Conservation (phyloP, 2,888 invertebrate genomes). For the Eupithecia subumbrata region DNA sequence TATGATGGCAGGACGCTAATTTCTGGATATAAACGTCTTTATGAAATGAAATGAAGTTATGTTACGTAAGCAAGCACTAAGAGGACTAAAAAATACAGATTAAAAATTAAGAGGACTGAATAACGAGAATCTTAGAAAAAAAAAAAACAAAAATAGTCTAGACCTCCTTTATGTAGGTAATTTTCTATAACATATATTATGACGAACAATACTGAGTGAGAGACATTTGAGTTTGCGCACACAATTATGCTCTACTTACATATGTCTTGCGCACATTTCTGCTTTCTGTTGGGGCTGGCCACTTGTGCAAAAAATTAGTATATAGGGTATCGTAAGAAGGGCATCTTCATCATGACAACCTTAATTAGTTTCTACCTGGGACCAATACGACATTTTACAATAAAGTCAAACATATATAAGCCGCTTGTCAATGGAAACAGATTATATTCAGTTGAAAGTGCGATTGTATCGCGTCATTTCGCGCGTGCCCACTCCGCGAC, state of each 20-base stretch:
- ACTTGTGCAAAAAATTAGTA: too few relatives aligned
- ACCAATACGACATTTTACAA: not conserved
- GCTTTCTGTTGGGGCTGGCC: not conserved
- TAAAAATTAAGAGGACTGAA: not conserved
- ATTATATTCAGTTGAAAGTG: constrained; percentile 14
- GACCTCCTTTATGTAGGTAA: not conserved
- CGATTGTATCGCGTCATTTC: constrained; percentile 28
- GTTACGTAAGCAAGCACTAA: too few relatives aligned
- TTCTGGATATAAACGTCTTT: not conserved
- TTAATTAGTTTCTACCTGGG: not conserved
- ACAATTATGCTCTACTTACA: not conserved
- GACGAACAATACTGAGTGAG: not conserved
- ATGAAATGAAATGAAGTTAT: not conserved
- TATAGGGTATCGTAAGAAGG: too few relatives aligned
- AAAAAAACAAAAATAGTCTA: not conserved
- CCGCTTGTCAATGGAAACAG: constrained; percentile 36
- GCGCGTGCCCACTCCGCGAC: constrained; percentile 44
- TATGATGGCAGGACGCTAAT: not conserved
- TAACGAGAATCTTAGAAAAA: not conserved
- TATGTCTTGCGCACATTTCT: not conserved
- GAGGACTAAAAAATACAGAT: too few relatives aligned
- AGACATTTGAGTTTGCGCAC: not conserved
- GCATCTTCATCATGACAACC: too few relatives aligned
- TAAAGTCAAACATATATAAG: not conserved
- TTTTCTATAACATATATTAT: not conserved